Conservation (phyloP, 1,140 invertebrate genomes). For the Neotoxoptera formosana region DNA sequence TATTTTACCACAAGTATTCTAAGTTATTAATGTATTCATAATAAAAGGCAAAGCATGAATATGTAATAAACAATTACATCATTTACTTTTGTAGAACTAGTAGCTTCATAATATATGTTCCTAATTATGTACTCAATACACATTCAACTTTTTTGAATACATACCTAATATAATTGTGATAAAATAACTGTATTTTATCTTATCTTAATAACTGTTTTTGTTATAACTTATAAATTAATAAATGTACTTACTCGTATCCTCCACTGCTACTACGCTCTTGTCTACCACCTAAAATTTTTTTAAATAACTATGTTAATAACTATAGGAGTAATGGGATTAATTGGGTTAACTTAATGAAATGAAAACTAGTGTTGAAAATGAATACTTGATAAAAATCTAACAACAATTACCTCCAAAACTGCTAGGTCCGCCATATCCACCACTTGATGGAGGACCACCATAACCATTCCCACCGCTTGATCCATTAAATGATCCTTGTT, state of each 20-base stretch:
- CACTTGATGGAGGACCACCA: constrained; percentile 54
- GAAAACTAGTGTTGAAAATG: not conserved
- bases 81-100: not conserved
- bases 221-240: not conserved
- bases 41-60: not conserved
- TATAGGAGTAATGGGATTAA: not conserved
- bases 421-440: constrained; percentile 58
- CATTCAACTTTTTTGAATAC: not conserved
- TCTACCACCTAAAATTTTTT: constrained; percentile 57
- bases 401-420: constrained; percentile 55
- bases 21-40: not conserved
- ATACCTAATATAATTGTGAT: not conserved
- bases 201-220: not conserved
- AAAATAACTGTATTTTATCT: not conserved
- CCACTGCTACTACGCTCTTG: constrained; percentile 48
- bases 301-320: not conserved
- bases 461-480: constrained; percentile 48
- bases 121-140: not conserved
- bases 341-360: not conserved
- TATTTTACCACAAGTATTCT: constrained; percentile 17
- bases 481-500: constrained; percentile 56
- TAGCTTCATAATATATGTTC: not conserved
- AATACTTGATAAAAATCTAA: not conserved
- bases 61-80: not conserved
- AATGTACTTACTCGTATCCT: constrained; percentile 58